Conservation (phyloP, 2,888 invertebrate genomes). For the Drosophila borealis region DNA sequence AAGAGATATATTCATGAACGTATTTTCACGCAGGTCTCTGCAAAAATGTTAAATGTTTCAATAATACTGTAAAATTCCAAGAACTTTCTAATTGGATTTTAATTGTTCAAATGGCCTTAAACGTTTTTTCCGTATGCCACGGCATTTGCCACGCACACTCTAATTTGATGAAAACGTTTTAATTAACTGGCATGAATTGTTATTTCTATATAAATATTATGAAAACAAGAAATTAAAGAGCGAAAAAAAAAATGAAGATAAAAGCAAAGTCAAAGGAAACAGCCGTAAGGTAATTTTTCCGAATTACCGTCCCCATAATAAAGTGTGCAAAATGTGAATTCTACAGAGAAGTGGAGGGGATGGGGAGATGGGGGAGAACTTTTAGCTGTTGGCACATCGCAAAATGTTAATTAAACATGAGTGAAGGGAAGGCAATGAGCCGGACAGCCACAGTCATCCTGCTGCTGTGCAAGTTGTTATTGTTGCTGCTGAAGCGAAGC, state of each 20-base stretch:
- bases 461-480: conserved; percentile 6
- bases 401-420: conserved; percentile 73
- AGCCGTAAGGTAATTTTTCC: conserved; percentile 36
- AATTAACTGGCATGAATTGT: conserved; percentile 47
- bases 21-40: not conserved
- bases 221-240: conserved; percentile 32
- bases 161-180: conserved; percentile 22
- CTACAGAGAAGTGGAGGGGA: conserved; percentile 3
- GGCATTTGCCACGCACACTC: not conserved
- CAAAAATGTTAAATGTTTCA: not conserved
- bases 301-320: conserved; percentile 1
- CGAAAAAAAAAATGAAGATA: conserved; percentile 22
- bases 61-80: not conserved
- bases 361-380: conserved; percentile 1
- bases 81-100: conserved; percentile 11
- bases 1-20: not conserved
- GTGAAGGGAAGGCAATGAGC: conserved; percentile 55
- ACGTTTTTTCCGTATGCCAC: conserved; percentile 7
- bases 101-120: conserved; percentile 1
- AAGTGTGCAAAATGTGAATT: conserved; percentile 48
- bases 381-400: conserved; percentile 52
- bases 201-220: conserved; percentile 46
- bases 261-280: conserved; percentile 45
- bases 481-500: conserved; percentile 31
- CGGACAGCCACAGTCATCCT: conserved; percentile 31